Percentiles rank a stretch among this genome's conserved stretches.
Conservation (phyloP, 2,888 invertebrate genomes). For the Acanthosepion esculentum region DNA sequence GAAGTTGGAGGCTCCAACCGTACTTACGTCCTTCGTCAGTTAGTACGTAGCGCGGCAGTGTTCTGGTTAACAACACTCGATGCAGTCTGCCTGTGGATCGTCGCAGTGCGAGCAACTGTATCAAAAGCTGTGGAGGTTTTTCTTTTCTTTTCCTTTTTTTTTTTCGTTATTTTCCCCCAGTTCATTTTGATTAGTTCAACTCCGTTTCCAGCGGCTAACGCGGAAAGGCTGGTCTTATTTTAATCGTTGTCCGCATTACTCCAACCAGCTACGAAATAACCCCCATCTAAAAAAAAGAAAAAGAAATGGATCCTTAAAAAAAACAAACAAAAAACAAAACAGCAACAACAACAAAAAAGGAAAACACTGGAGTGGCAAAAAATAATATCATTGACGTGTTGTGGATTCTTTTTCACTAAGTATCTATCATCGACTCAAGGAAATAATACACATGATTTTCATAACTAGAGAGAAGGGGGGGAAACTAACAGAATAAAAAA, state of each 20-base stretch:
- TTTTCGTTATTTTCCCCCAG: not conserved
- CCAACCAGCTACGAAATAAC: not conserved
- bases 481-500: not conserved
- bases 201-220: not conserved
- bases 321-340: not conserved
- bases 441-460: no score
- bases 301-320: no score
- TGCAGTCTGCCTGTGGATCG: constrained; percentile 14
- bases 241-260: not conserved
- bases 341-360: not conserved
- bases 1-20: not conserved
- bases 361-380: not conserved
- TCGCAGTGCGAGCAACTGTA: not conserved
- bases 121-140: not conserved
- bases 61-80: not conserved
- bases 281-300: no score
- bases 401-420: not conserved
- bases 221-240: not conserved
- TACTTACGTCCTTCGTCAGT: not conserved
- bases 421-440: not conserved
- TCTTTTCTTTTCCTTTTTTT: no score
- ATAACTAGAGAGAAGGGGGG: not conserved
- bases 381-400: not conserved
- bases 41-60: constrained; percentile 1
- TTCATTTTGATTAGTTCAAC: not conserved